A percentile compares a stretch with the other conserved stretches of the same genome.
These are phyloP conservation scores for Hestina assimilis DNA, from an alignment of 1,140 invertebrate genomes.

Conservation along the genomic window DNA sequence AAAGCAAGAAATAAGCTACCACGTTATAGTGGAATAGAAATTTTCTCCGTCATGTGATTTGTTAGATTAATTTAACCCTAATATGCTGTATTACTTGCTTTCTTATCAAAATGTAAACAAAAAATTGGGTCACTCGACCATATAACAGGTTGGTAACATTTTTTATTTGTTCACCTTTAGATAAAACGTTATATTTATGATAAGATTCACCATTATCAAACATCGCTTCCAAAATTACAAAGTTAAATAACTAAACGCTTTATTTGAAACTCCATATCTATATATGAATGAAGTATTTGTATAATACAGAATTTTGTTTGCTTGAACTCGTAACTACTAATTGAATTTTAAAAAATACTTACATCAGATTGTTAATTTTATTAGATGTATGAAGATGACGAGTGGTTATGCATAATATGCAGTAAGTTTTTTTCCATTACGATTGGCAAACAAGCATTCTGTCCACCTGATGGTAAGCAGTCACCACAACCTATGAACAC, in stretches of 20 bases:
- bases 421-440: not conserved
- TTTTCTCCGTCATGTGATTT: conserved; percentile 73
- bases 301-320: too few relatives aligned
- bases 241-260: not conserved
- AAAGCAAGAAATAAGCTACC: conserved; percentile 68
- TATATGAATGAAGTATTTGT: too few relatives aligned
- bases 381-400: too few relatives aligned
- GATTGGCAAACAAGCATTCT: too few relatives aligned
- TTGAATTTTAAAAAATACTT: too few relatives aligned
- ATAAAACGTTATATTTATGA: conserved; percentile 29
- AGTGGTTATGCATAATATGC: too few relatives aligned
- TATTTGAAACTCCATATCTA: not conserved
- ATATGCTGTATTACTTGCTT: conserved; percentile 69
- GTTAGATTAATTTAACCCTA: conserved; percentile 54
- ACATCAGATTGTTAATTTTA: too few relatives aligned
- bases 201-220: conserved; percentile 6
- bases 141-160: conserved; percentile 54
- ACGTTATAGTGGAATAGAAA: conserved; percentile 73
- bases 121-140: conserved; percentile 48
- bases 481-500: too few relatives aligned
- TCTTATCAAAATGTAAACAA: conserved; percentile 69
- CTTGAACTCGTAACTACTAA: too few relatives aligned
- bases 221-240: conserved; percentile 21
- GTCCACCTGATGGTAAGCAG: too few relatives aligned
- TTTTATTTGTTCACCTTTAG: conserved; percentile 37